Evolutionary conservation across 2,797 vertebrate genomes (phyloP).

Genomic region (Vireo griseus): DNA sequence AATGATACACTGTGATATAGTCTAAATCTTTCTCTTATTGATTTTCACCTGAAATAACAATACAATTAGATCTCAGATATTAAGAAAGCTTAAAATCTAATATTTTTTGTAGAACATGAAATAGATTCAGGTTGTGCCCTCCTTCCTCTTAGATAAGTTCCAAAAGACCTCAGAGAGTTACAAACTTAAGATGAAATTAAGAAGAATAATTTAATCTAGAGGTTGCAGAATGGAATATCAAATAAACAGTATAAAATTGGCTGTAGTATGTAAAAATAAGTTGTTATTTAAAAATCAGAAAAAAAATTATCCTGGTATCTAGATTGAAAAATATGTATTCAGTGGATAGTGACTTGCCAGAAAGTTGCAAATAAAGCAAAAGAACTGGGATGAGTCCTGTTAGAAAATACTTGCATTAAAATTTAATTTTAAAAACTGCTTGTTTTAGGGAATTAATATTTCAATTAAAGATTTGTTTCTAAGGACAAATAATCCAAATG

Average conservation of each 20-base stretch:
- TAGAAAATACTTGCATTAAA: background rate
- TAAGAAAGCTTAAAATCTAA: background rate
- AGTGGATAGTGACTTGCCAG: background rate
- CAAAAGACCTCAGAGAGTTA: background rate
- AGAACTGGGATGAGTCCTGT: background rate
- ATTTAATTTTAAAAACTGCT: background rate
- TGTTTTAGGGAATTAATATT: background rate
- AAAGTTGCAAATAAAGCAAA: background rate
- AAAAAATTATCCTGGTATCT: background rate
- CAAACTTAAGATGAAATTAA: background rate
- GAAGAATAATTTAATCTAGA: background rate
- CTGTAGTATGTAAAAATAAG: background rate
- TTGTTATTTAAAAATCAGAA: background rate
- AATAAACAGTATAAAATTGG: background rate
- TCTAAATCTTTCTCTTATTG: background rate
- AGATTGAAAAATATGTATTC: background rate
- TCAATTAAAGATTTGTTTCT: background rate
- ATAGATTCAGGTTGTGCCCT: background rate
- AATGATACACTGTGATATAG: background rate
- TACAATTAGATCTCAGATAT: background rate
- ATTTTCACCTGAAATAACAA: background rate
- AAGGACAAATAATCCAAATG: background rate
- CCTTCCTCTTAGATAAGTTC: background rate
- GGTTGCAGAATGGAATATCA: background rate
- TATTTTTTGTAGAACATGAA: background rate